Conservation (phyloP, 2,797 vertebrate genomes). For the Huso huso region DNA sequence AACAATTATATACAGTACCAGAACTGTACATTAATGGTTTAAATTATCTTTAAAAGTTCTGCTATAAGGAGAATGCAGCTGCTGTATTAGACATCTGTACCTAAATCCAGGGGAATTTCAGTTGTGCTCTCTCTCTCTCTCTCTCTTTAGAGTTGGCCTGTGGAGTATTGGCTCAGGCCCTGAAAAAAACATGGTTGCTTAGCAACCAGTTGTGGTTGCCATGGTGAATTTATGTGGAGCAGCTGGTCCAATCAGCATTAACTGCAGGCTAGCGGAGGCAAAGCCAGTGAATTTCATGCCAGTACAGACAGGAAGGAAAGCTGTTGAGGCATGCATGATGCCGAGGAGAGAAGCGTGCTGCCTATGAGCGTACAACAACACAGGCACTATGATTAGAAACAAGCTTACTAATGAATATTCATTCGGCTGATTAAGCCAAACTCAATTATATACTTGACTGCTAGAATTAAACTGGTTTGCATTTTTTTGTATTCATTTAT, state of each 20-base stretch:
- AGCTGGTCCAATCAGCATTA: slow-evolving; percentile 91
- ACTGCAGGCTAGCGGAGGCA: slow-evolving; percentile 74
- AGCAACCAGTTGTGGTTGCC: slow-evolving; percentile 94
- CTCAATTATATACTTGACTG: slow-evolving; percentile 66
- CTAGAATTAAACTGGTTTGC: slow-evolving; percentile 34
- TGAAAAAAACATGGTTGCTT: slow-evolving; percentile 77
- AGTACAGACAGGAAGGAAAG: slow-evolving; percentile 66
- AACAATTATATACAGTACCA: too few relatives aligned
- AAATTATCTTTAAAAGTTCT: not conserved
- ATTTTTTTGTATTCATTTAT: slow-evolving; percentile 9
- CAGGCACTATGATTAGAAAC: slow-evolving; percentile 53
- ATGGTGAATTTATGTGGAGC: slow-evolving; percentile 90
- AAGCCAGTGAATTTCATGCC: slow-evolving; percentile 75
- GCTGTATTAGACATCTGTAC: slow-evolving; percentile 22
- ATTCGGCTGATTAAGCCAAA: slow-evolving; percentile 60
- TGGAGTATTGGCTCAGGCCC: slow-evolving; percentile 80
- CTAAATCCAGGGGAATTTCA: slow-evolving; percentile 64
- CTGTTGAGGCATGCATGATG: slow-evolving; percentile 65
- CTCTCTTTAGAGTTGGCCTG: slow-evolving; percentile 57
- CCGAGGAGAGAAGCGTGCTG: slow-evolving; percentile 41
- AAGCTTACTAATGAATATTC: slow-evolving; percentile 64
- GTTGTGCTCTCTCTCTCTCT: slow-evolving; percentile 39
- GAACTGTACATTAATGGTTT: too few relatives aligned
- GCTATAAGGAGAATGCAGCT: slow-evolving; percentile 31
- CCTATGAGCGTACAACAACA: slow-evolving; percentile 48